These are phyloP conservation scores for Puntigrus tetrazona DNA, from an alignment of 2,113 vertebrate species.

Conservation along the genomic window DNA sequence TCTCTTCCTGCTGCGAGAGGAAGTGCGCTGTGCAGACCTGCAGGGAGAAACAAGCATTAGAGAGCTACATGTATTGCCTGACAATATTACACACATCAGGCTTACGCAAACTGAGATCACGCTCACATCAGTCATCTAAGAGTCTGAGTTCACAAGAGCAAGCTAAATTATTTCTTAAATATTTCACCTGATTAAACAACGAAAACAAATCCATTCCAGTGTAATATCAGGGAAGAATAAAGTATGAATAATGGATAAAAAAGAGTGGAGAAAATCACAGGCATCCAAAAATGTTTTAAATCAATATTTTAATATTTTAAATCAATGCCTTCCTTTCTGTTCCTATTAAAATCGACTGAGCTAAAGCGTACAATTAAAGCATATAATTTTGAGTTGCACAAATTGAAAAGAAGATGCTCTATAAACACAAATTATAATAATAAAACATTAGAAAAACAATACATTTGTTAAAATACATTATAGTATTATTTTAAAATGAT, in stretches of 20 bases:
- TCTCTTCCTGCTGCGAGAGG: conserved; percentile 61
- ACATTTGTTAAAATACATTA: too few species aligned
- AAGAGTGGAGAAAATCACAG: neutral
- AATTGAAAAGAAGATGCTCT: too few species aligned
- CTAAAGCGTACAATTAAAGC: neutral
- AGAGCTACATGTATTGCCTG: neutral
- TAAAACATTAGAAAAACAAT: too few species aligned
- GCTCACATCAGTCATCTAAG: neutral
- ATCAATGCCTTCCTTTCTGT: too few species aligned
- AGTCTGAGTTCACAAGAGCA: neutral
- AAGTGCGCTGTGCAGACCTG: conserved; percentile 60
- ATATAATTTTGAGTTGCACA: too few species aligned
- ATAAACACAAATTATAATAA: too few species aligned
- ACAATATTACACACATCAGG: neutral
- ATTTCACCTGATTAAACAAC: neutral
- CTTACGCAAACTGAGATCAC: neutral
- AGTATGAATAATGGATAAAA: neutral
- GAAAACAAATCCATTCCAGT: neutral
- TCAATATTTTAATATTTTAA: too few species aligned
- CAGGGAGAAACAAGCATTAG: neutral
- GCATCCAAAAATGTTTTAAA: too few species aligned
- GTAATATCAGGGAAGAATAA: neutral
- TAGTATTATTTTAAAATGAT: too few species aligned
- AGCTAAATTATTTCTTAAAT: neutral
- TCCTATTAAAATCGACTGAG: neutral